Base-by-base conservation (phyloP, 2,113 vertebrate species). In the Struthio camelus region DNA sequence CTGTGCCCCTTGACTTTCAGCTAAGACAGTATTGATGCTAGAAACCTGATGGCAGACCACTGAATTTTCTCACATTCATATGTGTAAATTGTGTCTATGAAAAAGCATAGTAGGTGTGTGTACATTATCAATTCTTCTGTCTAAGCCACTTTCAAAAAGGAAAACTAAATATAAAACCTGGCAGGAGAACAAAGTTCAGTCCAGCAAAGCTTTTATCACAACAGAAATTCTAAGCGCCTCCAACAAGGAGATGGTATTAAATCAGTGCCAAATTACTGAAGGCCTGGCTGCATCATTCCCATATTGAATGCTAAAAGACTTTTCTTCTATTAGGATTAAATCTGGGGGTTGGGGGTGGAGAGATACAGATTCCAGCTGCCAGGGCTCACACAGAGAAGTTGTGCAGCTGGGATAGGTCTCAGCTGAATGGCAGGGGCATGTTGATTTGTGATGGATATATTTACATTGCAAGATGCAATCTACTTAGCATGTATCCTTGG, bases 101-200 rank as follows among this genome's bases (percentile, higher is more conserved):
- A 92, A 91, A n/a, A 89, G 62, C 36, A 70, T 30, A 85, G 30
- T 53, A 72, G 30, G 5, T 81, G 14, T 66, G 67, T 87, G 59
- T 65, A 80, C 62, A 28, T 58, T n/a, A 89, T 9, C 30, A 56
- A 73, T 94, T 93, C 40, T 94, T 87, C 71, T 42, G 44, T 70
- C 46, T 83, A 85, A 66, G 58, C 40, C 34, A 77, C 44, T 44
- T 53, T 94, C 40, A 66, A 82, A 95, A 91, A 70, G n/a, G 24
- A 93, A 94, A 95, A 54, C 9, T 50, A 96, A 94, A 76, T 84
- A 92, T 65, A 94, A 96, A 94, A 56, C 11, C 76, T 97, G 96
- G 84, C 91, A 94, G 34, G 30, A 93, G 86, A 92, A 91, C 50
- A 80, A 93, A 91, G 80, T 61, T 76, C 62, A 89, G 18, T 44